These are phyloP conservation scores for Lonchura striata DNA, from an alignment of 2,113 vertebrate species.

Conservation along the genomic window DNA sequence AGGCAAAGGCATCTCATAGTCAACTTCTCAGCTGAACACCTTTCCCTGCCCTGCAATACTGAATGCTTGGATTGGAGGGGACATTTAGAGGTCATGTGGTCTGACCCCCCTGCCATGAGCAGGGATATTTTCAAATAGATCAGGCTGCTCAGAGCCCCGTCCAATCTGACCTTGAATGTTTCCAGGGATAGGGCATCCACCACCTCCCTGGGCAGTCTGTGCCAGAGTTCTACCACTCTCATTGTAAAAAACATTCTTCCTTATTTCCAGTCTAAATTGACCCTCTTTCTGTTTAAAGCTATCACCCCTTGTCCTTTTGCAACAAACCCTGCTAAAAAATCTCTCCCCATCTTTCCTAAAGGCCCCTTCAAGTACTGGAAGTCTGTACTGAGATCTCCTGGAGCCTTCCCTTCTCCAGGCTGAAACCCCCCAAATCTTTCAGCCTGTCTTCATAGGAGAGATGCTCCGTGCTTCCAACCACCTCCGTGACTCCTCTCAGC, in stretches of 20 bases:
- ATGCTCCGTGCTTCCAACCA: not conserved
- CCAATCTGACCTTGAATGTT: not conserved
- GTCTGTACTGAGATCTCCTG: not conserved
- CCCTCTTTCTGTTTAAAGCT: not conserved
- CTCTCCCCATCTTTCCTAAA: not conserved
- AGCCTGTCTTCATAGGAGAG: not conserved
- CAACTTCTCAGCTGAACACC: not conserved
- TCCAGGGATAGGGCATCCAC: not conserved
- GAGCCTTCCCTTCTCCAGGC: not conserved
- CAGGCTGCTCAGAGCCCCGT: not conserved
- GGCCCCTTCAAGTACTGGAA: not conserved
- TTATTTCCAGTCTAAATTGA: not conserved
- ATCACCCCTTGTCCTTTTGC: not conserved
- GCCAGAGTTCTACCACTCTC: not conserved
- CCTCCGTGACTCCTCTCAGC: not conserved
- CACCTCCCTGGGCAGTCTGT: not conserved
- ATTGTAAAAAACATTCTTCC: not conserved
- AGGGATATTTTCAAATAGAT: not conserved
- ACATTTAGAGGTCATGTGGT: not conserved
- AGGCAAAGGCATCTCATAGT: not conserved
- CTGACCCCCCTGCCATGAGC: not conserved
- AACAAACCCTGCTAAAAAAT: not conserved
- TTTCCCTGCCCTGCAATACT: fast-evolving
- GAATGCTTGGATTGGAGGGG: not conserved
- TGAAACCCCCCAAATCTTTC: not conserved